Evolutionary conservation across 2,113 vertebrate species (phyloP).

Genomic region (Rhinopomastus cyanomelas): DNA sequence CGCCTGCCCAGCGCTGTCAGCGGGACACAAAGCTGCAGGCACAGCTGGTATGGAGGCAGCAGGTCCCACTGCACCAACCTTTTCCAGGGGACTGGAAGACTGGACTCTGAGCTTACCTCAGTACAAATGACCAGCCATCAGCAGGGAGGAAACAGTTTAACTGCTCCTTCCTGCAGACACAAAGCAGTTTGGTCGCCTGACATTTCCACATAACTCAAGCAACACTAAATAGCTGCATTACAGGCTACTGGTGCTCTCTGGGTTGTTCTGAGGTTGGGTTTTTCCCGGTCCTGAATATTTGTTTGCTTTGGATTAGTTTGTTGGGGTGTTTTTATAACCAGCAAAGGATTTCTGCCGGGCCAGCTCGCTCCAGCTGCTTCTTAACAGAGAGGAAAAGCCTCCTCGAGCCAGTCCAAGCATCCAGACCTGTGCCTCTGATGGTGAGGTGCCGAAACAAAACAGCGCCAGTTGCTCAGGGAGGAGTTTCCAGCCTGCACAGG

Average conservation of each 20-base stretch:
- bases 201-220: not conserved
- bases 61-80: not conserved
- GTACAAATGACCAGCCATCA: not conserved
- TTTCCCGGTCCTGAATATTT: not conserved
- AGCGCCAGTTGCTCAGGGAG: not conserved
- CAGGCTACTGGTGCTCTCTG: not conserved
- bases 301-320: not conserved
- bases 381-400: not conserved
- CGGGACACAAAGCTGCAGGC: not conserved
- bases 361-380: not conserved
- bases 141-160: not conserved
- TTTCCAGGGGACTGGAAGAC: not conserved
- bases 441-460: conserved; percentile 2
- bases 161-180: not conserved
- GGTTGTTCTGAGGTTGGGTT: no score
- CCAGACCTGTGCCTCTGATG: not conserved
- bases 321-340: not conserved
- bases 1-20: not conserved
- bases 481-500: conserved; percentile 14
- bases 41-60: fast-evolving
- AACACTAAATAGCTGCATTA: not conserved
- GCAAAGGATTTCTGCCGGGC: not conserved
- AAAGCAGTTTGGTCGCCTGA: not conserved
- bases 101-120: not conserved
- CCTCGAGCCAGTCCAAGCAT: not conserved